These are phyloP conservation scores for Dryobota labecula DNA, from an alignment of 2,888 invertebrate genomes.

Conservation along the genomic window DNA sequence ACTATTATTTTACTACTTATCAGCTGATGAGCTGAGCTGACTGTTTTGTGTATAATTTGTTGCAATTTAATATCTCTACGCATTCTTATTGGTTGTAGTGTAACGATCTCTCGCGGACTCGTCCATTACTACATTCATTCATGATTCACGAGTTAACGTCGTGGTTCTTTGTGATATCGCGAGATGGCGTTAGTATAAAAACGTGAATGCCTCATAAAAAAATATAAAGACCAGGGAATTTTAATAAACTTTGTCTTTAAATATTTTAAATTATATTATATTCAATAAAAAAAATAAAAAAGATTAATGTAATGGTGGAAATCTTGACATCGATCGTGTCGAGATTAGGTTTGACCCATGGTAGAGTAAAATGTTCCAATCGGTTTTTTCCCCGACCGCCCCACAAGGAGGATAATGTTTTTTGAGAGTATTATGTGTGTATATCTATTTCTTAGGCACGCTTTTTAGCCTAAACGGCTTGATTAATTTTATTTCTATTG, in stretches of 20 bases:
- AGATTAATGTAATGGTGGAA: too few relatives aligned
- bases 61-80: constrained; percentile 40
- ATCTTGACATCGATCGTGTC: neutral
- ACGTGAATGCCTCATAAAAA: neutral
- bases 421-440: too few relatives aligned
- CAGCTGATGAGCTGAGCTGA: constrained; percentile 61
- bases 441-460: too few relatives aligned
- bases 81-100: constrained; percentile 43
- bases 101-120: constrained; percentile 57
- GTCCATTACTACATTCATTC: constrained; percentile 60
- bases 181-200: constrained; percentile 61
- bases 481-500: too few relatives aligned
- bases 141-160: constrained; percentile 5
- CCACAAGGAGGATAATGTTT: too few relatives aligned
- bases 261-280: neutral
- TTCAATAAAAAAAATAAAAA: too few relatives aligned
- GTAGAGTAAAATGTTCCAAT: neutral
- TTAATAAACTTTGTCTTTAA: neutral
- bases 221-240: neutral
- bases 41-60: constrained; percentile 53
- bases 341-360: neutral
- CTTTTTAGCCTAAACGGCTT: too few relatives aligned
- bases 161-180: constrained; percentile 44
- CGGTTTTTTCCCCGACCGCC: too few relatives aligned
- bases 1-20: constrained; percentile 59